These are phyloP conservation scores for Melolontha melolontha DNA, from an alignment of 2,888 invertebrate genomes.

Conservation along the genomic window DNA sequence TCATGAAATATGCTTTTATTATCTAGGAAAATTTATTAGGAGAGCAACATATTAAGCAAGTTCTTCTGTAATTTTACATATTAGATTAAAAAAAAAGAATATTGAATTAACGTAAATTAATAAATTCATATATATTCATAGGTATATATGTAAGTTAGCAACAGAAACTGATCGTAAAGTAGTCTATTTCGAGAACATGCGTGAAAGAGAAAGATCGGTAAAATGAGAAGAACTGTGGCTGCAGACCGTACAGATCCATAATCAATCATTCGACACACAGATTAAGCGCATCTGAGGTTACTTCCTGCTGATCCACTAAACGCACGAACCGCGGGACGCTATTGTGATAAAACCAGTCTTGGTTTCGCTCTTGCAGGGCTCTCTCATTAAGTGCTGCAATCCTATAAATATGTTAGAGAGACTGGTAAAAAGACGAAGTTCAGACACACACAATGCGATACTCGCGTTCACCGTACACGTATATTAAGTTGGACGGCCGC, in stretches of 20 bases:
- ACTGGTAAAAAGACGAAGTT: slow-evolving; percentile 46
- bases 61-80: no score
- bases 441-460: slow-evolving; percentile 44
- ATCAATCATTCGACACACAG: slow-evolving; percentile 54
- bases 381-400: slow-evolving; percentile 55
- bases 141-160: slow-evolving; percentile 47
- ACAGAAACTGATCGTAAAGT: slow-evolving; percentile 27
- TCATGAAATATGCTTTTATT: no score
- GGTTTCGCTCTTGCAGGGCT: slow-evolving; percentile 46
- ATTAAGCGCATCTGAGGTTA: slow-evolving; percentile 55
- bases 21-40: no score
- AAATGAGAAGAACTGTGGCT: slow-evolving; percentile 6
- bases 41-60: no score
- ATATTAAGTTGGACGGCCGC: slow-evolving; percentile 47
- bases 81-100: no score
- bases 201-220: not conserved
- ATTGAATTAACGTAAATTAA: slow-evolving; percentile 51
- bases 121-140: no score
- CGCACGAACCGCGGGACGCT: slow-evolving; percentile 56
- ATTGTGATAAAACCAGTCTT: slow-evolving; percentile 57
- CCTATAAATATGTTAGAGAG: slow-evolving; percentile 52
- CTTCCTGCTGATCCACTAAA: slow-evolving; percentile 60
- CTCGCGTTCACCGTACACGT: slow-evolving; percentile 41
- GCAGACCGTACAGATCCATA: slow-evolving; percentile 43
- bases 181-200: slow-evolving; percentile 37